Evolutionary conservation across 2,888 invertebrate genomes (phyloP).

Genomic region (Athripsodes cinereus): DNA sequence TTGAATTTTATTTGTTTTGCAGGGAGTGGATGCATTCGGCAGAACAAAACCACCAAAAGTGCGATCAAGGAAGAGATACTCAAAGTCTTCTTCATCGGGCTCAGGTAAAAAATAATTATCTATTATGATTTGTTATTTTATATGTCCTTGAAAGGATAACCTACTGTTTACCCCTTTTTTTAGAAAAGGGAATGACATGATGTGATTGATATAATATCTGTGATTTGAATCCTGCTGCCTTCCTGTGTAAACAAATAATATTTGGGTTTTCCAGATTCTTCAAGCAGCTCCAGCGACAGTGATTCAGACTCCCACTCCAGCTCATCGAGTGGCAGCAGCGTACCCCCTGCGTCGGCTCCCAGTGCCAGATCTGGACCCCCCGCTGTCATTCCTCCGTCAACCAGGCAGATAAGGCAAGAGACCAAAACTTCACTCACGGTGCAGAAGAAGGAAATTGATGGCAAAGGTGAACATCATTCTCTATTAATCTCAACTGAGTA

Average conservation of each 20-base stretch:
- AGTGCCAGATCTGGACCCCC: background rate
- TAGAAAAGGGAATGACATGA: too few relatives aligned
- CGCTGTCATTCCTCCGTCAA: slow-evolving; percentile 7
- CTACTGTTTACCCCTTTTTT: too few relatives aligned
- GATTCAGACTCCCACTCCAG: slow-evolving; percentile 48
- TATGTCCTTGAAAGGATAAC: too few relatives aligned
- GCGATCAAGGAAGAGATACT: slow-evolving; percentile 44
- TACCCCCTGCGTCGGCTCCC: slow-evolving; percentile 30
- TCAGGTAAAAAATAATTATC: slow-evolving; percentile 37
- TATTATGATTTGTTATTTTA: too few relatives aligned
- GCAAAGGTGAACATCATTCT: background rate
- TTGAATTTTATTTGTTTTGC: background rate
- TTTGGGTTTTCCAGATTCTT: slow-evolving; percentile 36
- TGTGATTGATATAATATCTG: too few relatives aligned
- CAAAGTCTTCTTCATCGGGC: slow-evolving; percentile 47
- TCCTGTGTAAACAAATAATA: too few relatives aligned
- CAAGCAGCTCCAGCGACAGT: slow-evolving; percentile 46
- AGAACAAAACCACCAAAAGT: slow-evolving; percentile 35
- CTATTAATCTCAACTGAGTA: too few relatives aligned
- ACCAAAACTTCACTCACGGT: background rate
- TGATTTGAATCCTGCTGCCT: too few relatives aligned
- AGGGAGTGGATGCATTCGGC: slow-evolving; percentile 44
- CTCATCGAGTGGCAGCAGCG: slow-evolving; percentile 45
- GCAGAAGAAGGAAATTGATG: slow-evolving; percentile 6
- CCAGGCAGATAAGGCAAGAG: slow-evolving; percentile 7